Evolutionary conservation across 1,140 invertebrate species (phyloP).

Genomic region (Pararge aegeria): DNA sequence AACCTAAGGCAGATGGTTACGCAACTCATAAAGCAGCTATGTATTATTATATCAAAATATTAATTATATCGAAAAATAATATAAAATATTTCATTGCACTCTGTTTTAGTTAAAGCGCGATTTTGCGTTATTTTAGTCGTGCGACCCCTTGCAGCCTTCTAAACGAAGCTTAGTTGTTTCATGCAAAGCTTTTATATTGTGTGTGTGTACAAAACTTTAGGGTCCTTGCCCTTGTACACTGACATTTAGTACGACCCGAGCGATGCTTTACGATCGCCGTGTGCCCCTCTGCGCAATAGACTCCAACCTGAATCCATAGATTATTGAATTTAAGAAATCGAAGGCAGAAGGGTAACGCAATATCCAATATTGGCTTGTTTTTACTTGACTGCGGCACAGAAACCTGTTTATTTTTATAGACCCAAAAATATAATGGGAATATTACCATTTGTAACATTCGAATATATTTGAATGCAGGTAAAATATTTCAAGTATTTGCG

Average conservation of each 20-base stretch:
- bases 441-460: background rate
- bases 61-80: no score
- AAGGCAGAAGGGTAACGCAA: conserved; percentile 36
- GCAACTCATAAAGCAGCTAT: no score
- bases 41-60: no score
- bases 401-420: conserved; percentile 20
- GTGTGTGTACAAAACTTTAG: background rate
- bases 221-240: conserved; percentile 56
- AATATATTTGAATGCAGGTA: background rate
- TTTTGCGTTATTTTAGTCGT: no score
- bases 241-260: conserved; percentile 65
- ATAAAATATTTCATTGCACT: no score
- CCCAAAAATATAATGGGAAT: background rate
- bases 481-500: background rate
- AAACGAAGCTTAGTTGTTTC: no score
- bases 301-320: conserved; percentile 37
- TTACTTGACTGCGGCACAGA: conserved; percentile 23
- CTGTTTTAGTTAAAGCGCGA: no score
- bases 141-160: no score
- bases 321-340: conserved; percentile 45
- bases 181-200: no score
- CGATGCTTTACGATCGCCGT: conserved; percentile 61
- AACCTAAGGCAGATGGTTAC: no score
- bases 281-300: conserved; percentile 31
- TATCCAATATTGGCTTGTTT: conserved; percentile 35